Evolutionary conservation across 2,888 invertebrate species (phyloP).

Genomic region (Cylindroiulus punctatus): DNA sequence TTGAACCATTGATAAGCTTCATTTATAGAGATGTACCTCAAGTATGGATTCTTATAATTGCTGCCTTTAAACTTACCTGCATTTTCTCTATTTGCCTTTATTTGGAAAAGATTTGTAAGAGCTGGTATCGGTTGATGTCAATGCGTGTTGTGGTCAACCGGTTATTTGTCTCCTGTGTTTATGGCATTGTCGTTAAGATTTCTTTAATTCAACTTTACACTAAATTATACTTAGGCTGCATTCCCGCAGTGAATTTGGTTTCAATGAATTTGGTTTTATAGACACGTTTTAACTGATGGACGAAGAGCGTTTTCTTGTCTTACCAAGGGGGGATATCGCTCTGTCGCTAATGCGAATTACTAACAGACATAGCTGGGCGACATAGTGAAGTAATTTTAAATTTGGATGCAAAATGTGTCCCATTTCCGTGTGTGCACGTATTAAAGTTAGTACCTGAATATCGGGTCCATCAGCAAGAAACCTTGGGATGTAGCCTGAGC

Average conservation of each 20-base stretch:
- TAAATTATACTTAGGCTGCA: neutral
- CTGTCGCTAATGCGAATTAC: neutral
- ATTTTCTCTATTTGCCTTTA: neutral
- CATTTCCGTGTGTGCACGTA: constrained; percentile 19
- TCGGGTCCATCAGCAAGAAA: constrained; percentile 27
- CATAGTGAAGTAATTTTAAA: constrained; percentile 8
- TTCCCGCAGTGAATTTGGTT: neutral
- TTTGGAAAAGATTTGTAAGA: neutral
- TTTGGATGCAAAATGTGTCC: constrained; percentile 47
- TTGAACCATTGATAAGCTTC: no score
- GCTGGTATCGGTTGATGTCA: neutral
- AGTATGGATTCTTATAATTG: neutral
- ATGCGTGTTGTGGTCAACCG: neutral
- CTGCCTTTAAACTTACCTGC: neutral
- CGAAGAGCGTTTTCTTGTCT: constrained; percentile 28
- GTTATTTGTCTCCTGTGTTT: neutral
- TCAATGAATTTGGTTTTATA: neutral
- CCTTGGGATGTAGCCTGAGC: constrained; percentile 10
- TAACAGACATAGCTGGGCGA: neutral
- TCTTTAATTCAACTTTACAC: neutral
- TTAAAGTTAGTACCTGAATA: neutral
- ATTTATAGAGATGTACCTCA: no score
- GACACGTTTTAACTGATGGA: neutral
- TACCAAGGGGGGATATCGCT: neutral
- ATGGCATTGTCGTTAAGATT: neutral